Base-by-base conservation (phyloP, 2,113 vertebrate species). In the Oreotrochilus melanogaster region DNA sequence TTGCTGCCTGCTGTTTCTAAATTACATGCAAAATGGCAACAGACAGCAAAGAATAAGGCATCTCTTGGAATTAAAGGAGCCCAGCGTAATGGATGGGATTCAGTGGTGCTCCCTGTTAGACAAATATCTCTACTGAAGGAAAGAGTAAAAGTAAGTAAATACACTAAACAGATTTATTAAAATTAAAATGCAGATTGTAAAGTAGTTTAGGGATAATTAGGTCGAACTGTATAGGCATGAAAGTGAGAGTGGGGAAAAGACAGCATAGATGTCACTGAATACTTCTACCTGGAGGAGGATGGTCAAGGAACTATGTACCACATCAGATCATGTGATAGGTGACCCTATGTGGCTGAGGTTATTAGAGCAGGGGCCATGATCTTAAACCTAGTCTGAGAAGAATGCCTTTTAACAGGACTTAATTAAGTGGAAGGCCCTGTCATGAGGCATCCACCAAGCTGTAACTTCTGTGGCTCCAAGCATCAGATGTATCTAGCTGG, bases 1-100 rank as follows among this genome's bases (percentile, higher is more conserved):
- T 91, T 87, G 91, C 69, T 95, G 91, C 87, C 81, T 87, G 89
- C 89, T 95, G 92, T 58, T 93, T 94, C 88, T 90, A 95, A 95
- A 92, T 94, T 91, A 82, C 39, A 42, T 3, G 9, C 3, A 0
- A 89, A 95, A 91, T 82, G 56, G 74, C 25, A 78, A 65, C 67
- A 95, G 57, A 84, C 58, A 91, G 42, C 48, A 70, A 82, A 88
- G 74, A 76, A 73, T 79, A 78, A 86, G 62, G 75, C 73, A 81
- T 65, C 18, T 65, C 70, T 81, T 47, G 51, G 70, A 95, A 82
- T 89, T 89, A 94, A 95, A 95, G 91, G 73, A 75, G 27, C 50
- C 66, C 78, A 50, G 61, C 54, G 54, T 39, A 58, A 74, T 27
- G 42, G 28, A 45, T 91, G 50, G 75, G 50, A 95, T 89, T 89